Conservation (phyloP, 2,797 vertebrate species). For the Siniperca obscura region DNA sequence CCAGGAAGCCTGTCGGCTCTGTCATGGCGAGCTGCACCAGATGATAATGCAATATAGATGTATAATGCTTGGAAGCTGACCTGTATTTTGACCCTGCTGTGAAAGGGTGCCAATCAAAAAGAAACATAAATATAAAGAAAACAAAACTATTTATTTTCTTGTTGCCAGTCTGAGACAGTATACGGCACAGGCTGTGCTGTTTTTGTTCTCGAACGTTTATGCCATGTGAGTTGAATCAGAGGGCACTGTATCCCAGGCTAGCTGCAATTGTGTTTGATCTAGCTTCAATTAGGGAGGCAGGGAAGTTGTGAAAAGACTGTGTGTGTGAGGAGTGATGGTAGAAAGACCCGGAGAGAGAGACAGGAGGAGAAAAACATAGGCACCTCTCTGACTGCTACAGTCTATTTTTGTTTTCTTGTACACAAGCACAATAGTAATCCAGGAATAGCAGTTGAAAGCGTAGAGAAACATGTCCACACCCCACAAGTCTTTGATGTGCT, state of each 20-base stretch:
- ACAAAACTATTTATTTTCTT: background rate
- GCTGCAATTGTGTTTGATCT: constrained; percentile 50
- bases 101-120: background rate
- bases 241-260: constrained; percentile 31
- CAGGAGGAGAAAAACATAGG: constrained; percentile 16
- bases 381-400: constrained; percentile 34
- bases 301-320: constrained; percentile 20
- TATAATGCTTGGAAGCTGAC: background rate
- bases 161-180: background rate
- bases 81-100: background rate
- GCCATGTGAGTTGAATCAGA: constrained; percentile 45
- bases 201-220: background rate
- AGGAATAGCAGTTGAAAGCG: constrained; percentile 57
- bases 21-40: background rate
- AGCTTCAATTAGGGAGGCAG: constrained; percentile 38
- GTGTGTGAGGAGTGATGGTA: background rate
- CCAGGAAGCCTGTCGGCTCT: constrained; percentile 18
- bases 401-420: constrained; percentile 40
- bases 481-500: constrained; percentile 36
- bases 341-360: background rate
- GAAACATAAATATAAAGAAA: background rate
- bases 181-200: constrained; percentile 1
- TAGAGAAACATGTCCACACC: constrained; percentile 21
- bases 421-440: constrained; percentile 48
- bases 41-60: background rate